These are phyloP conservation scores for Oreocharis arfaki DNA, from an alignment of 2,113 vertebrate genomes.

Conservation along the genomic window DNA sequence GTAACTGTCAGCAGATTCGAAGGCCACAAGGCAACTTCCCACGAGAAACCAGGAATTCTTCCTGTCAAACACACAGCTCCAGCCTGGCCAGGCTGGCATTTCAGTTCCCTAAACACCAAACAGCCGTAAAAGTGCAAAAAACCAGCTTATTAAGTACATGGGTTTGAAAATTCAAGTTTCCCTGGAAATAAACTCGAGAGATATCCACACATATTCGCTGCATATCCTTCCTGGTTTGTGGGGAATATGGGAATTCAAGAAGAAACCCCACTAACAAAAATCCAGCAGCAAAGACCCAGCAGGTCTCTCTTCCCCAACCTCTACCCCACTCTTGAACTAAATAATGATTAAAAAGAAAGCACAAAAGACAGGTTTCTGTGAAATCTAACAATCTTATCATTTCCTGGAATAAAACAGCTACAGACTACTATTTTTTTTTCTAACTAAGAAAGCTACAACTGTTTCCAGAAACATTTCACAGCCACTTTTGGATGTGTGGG, in stretches of 20 bases:
- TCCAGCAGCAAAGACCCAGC: not conserved
- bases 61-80: not conserved
- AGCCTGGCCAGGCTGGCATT: not conserved
- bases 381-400: not conserved
- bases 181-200: not conserved
- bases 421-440: not conserved
- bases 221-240: not conserved
- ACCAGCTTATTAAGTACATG: fast-evolving
- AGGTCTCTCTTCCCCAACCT: not conserved
- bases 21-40: not conserved
- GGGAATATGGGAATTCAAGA: not conserved
- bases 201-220: not conserved
- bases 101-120: not conserved
- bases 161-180: not conserved
- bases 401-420: not conserved
- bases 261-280: not conserved
- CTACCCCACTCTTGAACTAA: not conserved
- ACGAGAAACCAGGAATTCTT: not conserved
- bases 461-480: not conserved
- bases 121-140: fast-evolving
- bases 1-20: not conserved
- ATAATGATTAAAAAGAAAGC: not conserved
- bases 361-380: not conserved
- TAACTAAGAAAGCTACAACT: not conserved
- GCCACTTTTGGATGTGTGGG: not conserved